Evolutionary conservation across 2,888 invertebrate species (phyloP).

Genomic region (Biston betularia): DNA sequence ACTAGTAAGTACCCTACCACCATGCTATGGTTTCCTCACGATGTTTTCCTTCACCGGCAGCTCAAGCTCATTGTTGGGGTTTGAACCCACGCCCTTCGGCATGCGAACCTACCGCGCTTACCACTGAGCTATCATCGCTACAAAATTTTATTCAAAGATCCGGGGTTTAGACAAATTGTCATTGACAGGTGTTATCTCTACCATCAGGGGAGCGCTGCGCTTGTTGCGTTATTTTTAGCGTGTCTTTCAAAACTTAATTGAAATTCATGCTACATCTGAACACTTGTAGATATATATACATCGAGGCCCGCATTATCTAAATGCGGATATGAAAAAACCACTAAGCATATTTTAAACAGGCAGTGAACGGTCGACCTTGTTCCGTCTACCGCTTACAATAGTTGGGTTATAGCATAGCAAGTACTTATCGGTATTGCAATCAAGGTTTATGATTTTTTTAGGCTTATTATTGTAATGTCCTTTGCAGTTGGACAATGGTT

Average conservation of each 20-base stretch:
- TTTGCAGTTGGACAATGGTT: constrained; percentile 33
- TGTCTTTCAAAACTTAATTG: not conserved
- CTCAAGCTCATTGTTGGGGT: no score
- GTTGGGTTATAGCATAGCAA: constrained; percentile 28
- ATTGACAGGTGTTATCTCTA: no score
- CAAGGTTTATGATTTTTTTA: constrained; percentile 40
- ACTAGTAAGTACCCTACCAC: no score
- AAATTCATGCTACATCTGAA: constrained; percentile 9
- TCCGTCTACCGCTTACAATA: constrained; percentile 50
- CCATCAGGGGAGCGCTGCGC: not conserved
- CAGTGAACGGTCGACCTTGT: constrained; percentile 74
- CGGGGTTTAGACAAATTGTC: no score
- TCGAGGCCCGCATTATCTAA: constrained; percentile 38
- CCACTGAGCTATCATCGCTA: no score
- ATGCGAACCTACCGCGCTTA: no score
- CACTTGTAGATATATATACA: constrained; percentile 27
- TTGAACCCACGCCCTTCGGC: no score
- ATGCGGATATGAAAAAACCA: constrained; percentile 64
- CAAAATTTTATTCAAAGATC: no score
- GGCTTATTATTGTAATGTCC: constrained; percentile 36
- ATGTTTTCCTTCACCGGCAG: no score
- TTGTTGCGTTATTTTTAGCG: not conserved
- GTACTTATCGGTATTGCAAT: constrained; percentile 37
- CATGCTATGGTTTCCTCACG: no score
- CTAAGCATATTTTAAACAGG: constrained; percentile 52